Evolutionary conservation across 2,888 invertebrate genomes (phyloP).

Genomic region (Tromatobia lineatoria): DNA sequence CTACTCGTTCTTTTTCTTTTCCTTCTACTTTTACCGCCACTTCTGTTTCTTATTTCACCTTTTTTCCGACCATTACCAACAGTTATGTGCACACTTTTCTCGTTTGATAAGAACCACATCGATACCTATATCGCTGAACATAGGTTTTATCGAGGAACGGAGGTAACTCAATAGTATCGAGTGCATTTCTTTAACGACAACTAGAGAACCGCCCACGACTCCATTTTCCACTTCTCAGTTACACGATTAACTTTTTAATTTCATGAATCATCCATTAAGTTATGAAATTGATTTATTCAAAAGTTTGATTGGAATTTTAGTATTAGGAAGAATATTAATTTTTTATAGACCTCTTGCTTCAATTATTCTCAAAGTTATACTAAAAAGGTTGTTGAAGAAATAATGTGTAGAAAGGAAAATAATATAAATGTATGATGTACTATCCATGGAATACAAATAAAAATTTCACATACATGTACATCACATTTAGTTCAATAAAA

Average conservation of each 20-base stretch:
- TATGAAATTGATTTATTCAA: not conserved
- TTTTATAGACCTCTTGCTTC: too few relatives aligned
- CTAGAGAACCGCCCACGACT: not conserved
- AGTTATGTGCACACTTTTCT: not conserved
- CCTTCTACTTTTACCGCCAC: not conserved
- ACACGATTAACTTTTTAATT: not conserved
- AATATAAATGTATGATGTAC: too few relatives aligned
- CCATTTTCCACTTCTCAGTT: not conserved
- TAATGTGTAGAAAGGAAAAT: too few relatives aligned
- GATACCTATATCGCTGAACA: not conserved
- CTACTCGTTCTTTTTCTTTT: not conserved
- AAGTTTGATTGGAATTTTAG: too few relatives aligned
- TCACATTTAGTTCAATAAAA: too few relatives aligned
- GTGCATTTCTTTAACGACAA: conserved; percentile 11
- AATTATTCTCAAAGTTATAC: too few relatives aligned
- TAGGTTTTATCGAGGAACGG: not conserved
- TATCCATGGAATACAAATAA: too few relatives aligned
- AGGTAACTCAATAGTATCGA: not conserved
- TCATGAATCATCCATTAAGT: not conserved
- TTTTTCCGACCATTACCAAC: conserved; percentile 1
- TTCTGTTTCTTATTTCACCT: not conserved
- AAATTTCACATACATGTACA: too few relatives aligned
- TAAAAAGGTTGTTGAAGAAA: too few relatives aligned
- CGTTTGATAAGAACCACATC: not conserved
- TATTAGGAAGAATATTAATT: too few relatives aligned